A percentile compares a stretch with the other conserved stretches of the same genome.
Evolutionary conservation across 92 coral and sea anemone genomes (phyloP).

Genomic region (Hydrozoanthus gracilis): DNA sequence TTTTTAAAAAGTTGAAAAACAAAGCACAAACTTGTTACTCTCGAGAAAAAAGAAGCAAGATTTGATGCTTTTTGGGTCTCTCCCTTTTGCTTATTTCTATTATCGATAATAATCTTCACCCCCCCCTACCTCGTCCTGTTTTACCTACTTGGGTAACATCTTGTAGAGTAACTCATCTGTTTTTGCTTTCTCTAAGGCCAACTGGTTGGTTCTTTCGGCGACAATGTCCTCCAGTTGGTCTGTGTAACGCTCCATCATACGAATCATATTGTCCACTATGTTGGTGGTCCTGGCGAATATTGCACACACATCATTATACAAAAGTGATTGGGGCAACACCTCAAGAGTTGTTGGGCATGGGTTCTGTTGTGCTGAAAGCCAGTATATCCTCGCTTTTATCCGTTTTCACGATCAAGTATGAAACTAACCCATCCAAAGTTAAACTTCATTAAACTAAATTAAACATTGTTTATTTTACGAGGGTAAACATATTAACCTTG

Average conservation of each 20-base stretch:
- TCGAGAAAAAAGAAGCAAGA: too few species aligned
- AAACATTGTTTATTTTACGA: too few species aligned
- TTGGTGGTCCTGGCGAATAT: slow-evolving; percentile 57
- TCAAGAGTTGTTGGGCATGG: not conserved
- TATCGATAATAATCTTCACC: not conserved
- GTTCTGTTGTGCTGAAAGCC: too few species aligned
- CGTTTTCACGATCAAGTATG: too few species aligned
- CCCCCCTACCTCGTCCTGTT: not conserved
- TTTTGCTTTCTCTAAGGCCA: slow-evolving; percentile 82
- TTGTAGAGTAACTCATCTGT: slow-evolving; percentile 86
- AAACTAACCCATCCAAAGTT: too few species aligned
- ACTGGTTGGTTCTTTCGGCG: slow-evolving; percentile 81
- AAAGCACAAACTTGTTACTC: too few species aligned
- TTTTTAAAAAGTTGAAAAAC: too few species aligned
- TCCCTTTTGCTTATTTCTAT: too few species aligned
- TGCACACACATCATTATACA: not conserved
- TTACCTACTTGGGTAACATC: slow-evolving; percentile 83
- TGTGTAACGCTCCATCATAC: slow-evolving; percentile 88
- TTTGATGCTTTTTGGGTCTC: too few species aligned
- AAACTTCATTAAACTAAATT: too few species aligned
- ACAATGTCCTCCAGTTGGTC: slow-evolving; percentile 85
- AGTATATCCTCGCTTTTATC: not conserved
- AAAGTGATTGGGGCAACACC: not conserved
- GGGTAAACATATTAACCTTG: too few species aligned
- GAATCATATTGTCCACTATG: slow-evolving; percentile 88